Base-by-base conservation (phyloP, 2,888 invertebrate species). In the Gibbula magus region DNA sequence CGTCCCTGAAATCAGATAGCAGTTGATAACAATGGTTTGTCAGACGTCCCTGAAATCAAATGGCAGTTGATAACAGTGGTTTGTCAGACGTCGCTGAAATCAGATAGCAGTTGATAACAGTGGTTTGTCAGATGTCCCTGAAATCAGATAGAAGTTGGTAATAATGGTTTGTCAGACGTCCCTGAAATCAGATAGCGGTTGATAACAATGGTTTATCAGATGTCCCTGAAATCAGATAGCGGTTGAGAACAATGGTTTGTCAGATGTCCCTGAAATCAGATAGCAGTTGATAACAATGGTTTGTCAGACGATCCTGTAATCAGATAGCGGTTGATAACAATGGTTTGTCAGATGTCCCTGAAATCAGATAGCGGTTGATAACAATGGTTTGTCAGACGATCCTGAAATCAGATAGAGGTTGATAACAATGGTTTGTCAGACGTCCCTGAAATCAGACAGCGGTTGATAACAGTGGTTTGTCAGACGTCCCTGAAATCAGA, bases 391-490 rank as follows among this genome's bases (percentile, higher is more conserved):
- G n/a, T 81, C 84, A 51, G 75, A 45, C 18, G 22, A 7, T 5
- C 25, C 25, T 56, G n/a, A 25, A 56, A 56, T 56, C n/a, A 20
- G 54, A 54, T 22, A 10, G n/a, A n/a, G n/a, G 83, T 88, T 0
- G 91, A 88, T 16, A 89, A 77, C 0, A 86, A 51, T 8, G 81
- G 56, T n/a, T 82, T 85, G n/a, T 81, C 84, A 51, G 75, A 45
- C 18, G 22, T 45, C 13, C 25, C 25, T 56, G n/a, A 25, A 56
- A 56, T 56, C 87, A 88, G 81, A 93, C 93, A 25, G 87, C 90
- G 78, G 83, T 88, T 0, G 91, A 88, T 16, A 89, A 77, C 0
- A 86, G 52, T 8, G 81, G 56, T n/a, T 82, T 85, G n/a, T 81
- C 84, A 51, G 75, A 45, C 18, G 22, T 45, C 13, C 25, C 25